phyloP scores from a whole-genome alignment of 2,888 invertebrate genomes.

The Cremastinae sp. region DNA sequence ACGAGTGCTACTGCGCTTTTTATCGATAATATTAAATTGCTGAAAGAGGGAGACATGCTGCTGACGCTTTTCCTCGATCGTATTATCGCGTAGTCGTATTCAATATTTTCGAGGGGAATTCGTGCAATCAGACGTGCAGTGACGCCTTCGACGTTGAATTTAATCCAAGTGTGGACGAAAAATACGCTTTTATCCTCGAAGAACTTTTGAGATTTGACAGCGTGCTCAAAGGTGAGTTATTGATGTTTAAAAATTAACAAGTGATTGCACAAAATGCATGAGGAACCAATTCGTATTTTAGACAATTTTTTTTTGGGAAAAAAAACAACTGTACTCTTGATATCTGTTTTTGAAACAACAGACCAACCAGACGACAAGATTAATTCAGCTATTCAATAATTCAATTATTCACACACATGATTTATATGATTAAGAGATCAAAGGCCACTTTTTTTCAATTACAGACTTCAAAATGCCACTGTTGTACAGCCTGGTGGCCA shows the following conservation, averaged over 20 bases:
- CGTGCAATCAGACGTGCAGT: slow-evolving; percentile 5
- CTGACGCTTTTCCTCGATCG: slow-evolving; percentile 14
- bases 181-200: slow-evolving; percentile 13
- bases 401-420: not conserved
- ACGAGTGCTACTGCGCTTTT: slow-evolving; percentile 9
- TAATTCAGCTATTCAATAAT: not conserved
- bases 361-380: not conserved
- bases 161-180: slow-evolving; percentile 3
- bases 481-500: slow-evolving; percentile 93
- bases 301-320: not conserved
- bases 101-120: not conserved
- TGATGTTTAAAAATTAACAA: slow-evolving; percentile 11
- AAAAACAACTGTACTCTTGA: not conserved
- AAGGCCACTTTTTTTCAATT: slow-evolving; percentile 2
- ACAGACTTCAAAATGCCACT: slow-evolving; percentile 87
- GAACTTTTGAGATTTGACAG: slow-evolving; percentile 22
- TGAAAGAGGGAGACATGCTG: slow-evolving; percentile 16
- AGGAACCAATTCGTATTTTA: not conserved
- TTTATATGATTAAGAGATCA: not conserved
- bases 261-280: not conserved
- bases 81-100: slow-evolving; percentile 1
- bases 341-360: not conserved
- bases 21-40: slow-evolving; percentile 10
- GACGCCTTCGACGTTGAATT: not conserved
- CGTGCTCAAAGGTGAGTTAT: slow-evolving; percentile 47